Evolutionary conservation across 2,797 vertebrate species (phyloP).

Genomic region (Vultur gryphus): DNA sequence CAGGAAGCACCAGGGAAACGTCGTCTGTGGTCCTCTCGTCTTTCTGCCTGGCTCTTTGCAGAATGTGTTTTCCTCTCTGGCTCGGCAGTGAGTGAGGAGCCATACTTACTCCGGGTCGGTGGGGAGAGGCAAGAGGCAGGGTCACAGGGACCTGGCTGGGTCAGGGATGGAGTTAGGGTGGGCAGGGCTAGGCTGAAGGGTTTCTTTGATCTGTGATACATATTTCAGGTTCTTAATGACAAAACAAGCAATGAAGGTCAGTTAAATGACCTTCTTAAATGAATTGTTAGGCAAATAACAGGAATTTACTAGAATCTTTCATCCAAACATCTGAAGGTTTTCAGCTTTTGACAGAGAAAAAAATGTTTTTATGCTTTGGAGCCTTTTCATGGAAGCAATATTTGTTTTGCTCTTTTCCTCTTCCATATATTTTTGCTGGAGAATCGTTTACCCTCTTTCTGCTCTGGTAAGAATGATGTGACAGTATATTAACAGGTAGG

Average conservation of each 20-base stretch:
- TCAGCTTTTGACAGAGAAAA: neutral
- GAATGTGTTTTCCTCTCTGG: neutral
- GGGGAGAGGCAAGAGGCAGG: neutral
- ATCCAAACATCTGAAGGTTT: neutral
- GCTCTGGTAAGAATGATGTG: neutral
- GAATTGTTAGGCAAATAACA: neutral
- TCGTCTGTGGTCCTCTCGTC: neutral
- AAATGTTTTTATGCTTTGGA: neutral
- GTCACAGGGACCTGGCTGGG: neutral
- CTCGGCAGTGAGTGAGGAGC: neutral
- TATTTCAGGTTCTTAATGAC: neutral
- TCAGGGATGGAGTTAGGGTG: neutral
- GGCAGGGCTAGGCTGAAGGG: neutral
- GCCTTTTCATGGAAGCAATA: neutral
- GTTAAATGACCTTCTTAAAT: neutral
- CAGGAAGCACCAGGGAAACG: neutral
- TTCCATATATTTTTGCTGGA: neutral
- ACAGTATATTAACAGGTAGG: neutral
- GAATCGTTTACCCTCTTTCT: neutral
- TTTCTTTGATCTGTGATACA: neutral
- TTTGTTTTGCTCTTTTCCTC: neutral
- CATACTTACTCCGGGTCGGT: rapidly evolving
- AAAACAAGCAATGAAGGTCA: neutral
- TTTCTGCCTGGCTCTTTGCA: neutral
- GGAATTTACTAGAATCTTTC: neutral